Conservation (phyloP, 2,113 vertebrate genomes). For the Perca fluviatilis region DNA sequence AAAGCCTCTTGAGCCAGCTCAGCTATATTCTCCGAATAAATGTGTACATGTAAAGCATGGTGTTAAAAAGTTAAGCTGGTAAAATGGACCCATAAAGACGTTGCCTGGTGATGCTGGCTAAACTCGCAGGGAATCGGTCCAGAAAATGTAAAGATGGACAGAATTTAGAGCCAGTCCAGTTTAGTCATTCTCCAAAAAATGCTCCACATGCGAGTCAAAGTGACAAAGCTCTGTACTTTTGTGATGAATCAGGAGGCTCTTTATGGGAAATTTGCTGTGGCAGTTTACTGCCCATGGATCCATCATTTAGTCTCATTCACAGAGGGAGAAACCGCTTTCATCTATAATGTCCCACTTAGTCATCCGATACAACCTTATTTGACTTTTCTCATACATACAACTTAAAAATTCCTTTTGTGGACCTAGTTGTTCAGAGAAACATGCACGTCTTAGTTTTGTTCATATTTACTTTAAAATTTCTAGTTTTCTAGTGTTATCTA, state of each 20-base stretch:
- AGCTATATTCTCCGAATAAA: slow-evolving; percentile 11
- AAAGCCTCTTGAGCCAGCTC: background rate
- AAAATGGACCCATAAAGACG: slow-evolving; percentile 56
- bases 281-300: background rate
- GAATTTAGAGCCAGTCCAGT: background rate
- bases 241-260: background rate
- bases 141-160: background rate
- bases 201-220: background rate
- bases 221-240: background rate
- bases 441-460: background rate
- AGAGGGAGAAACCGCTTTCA: background rate
- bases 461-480: background rate
- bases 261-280: background rate
- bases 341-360: background rate
- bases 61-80: slow-evolving; percentile 34
- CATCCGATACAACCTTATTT: background rate
- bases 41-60: background rate
- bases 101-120: slow-evolving; percentile 16
- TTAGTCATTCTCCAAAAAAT: background rate
- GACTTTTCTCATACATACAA: background rate
- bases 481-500: background rate
- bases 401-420: background rate
- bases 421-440: background rate
- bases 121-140: background rate
- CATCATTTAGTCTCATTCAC: slow-evolving; percentile 14